A percentile compares a stretch with the other conserved stretches of the same genome.
Conservation (phyloP, 1,140 invertebrate species). For the Zophobas atratus region DNA sequence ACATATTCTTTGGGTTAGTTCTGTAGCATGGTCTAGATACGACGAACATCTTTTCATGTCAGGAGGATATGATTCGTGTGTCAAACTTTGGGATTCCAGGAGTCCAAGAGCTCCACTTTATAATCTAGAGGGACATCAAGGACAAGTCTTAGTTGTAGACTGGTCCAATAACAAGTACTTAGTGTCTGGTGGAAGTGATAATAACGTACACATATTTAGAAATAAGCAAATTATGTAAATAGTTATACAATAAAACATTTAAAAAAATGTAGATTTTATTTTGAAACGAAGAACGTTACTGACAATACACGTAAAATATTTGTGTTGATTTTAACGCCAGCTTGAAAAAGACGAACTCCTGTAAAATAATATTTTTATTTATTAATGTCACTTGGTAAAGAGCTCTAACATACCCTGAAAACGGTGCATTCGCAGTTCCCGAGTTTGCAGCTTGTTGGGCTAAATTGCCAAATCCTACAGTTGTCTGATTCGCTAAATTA, state of each 20-base stretch:
- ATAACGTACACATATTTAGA: constrained; percentile 91
- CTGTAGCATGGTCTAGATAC: constrained; percentile 89
- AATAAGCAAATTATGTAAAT: constrained; percentile 68
- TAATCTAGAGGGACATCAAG: constrained; percentile 94
- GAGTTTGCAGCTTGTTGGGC: constrained; percentile 69
- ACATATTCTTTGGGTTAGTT: constrained; percentile 91
- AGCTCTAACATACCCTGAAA: constrained; percentile 67
- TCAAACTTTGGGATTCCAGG: constrained; percentile 97
- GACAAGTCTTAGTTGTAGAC: constrained; percentile 94
- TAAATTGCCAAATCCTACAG: constrained; percentile 73
- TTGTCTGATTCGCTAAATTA: constrained; percentile 71
- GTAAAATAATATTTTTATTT: constrained; percentile 49
- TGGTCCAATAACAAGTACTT: constrained; percentile 92
- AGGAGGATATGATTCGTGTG: constrained; percentile 90
- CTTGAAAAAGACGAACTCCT: constrained; percentile 65
- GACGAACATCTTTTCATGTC: constrained; percentile 93
- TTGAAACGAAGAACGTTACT: no score
- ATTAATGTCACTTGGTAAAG: no score
- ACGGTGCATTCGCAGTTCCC: constrained; percentile 63
- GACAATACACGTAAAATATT: no score
- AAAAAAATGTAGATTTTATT: not conserved
- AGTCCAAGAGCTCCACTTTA: constrained; percentile 94
- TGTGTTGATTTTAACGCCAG: constrained; percentile 58
- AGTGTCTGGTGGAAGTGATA: constrained; percentile 94
- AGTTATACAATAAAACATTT: constrained; percentile 24